Evolutionary conservation across 2,113 vertebrate species (phyloP).

Genomic region (Etheostoma cragini): DNA sequence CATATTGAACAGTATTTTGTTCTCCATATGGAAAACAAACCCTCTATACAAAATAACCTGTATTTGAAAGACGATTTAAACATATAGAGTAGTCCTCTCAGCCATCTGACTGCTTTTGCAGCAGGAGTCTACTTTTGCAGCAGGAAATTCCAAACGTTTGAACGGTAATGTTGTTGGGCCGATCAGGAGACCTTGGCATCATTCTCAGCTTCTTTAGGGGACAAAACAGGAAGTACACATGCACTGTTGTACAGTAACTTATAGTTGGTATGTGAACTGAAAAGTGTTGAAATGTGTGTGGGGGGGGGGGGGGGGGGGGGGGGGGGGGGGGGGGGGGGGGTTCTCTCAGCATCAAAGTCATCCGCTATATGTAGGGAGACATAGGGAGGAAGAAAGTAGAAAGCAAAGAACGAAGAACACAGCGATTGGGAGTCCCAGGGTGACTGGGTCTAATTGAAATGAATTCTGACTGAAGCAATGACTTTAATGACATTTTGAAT

Average conservation of each 20-base stretch:
- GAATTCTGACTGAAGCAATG: constrained; percentile 78
- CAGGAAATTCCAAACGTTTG: too few relatives aligned
- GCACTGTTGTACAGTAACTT: neutral
- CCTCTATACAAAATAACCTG: too few relatives aligned
- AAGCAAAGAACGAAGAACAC: neutral
- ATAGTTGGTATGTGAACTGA: neutral
- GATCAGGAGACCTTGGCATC: neutral
- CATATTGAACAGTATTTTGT: too few relatives aligned
- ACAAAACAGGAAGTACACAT: neutral
- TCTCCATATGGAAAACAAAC: too few relatives aligned
- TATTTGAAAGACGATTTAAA: too few relatives aligned
- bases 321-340: too few relatives aligned
- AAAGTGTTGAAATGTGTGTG: neutral
- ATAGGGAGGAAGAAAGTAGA: constrained; percentile 4
- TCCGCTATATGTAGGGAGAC: neutral
- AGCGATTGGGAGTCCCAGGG: constrained; percentile 63
- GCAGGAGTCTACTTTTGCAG: too few relatives aligned
- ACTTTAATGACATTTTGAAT: constrained; percentile 80
- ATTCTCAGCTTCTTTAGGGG: neutral
- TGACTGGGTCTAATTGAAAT: constrained; percentile 78
- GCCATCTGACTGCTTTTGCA: too few relatives aligned
- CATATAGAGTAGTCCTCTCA: too few relatives aligned
- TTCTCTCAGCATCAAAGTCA: constrained; percentile 45
- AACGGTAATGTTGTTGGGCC: too few relatives aligned
- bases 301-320: too few relatives aligned